phyloP scores from a whole-genome alignment of 2,113 vertebrate species.

The Pandion haliaetus region DNA sequence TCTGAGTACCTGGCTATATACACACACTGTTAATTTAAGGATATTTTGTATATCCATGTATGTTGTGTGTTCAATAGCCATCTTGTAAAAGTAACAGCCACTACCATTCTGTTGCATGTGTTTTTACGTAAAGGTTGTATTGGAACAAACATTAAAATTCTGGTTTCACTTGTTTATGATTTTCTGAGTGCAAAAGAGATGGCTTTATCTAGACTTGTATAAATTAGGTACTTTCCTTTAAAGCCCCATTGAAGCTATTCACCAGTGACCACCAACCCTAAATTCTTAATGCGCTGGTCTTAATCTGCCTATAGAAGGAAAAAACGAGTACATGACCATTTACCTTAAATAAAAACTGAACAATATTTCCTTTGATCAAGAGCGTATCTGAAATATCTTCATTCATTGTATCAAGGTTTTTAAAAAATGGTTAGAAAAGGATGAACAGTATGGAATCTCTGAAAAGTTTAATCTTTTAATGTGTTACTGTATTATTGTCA shows the following conservation, averaged over 20 bases:
- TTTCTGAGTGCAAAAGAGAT: background rate
- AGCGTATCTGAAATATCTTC: background rate
- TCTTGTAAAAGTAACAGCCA: background rate
- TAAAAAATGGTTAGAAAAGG: background rate
- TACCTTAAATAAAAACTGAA: background rate
- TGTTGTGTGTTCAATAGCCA: background rate
- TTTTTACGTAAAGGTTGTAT: background rate
- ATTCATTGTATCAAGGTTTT: background rate
- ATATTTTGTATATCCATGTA: background rate
- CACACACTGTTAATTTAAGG: background rate
- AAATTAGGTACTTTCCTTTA: background rate
- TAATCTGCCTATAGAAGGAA: background rate
- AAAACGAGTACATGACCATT: background rate
- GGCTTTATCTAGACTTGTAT: background rate
- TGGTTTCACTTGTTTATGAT: background rate
- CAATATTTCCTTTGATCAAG: background rate
- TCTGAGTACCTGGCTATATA: background rate
- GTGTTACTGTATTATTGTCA: background rate
- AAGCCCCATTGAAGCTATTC: background rate
- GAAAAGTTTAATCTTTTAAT: background rate
- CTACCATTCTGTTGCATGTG: background rate
- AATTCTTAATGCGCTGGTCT: background rate
- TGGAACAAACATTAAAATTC: background rate
- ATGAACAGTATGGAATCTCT: background rate
- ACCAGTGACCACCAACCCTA: background rate